These are phyloP conservation scores for Agonopterix alstromeriana DNA, from an alignment of 2,888 invertebrate genomes.

Conservation along the genomic window DNA sequence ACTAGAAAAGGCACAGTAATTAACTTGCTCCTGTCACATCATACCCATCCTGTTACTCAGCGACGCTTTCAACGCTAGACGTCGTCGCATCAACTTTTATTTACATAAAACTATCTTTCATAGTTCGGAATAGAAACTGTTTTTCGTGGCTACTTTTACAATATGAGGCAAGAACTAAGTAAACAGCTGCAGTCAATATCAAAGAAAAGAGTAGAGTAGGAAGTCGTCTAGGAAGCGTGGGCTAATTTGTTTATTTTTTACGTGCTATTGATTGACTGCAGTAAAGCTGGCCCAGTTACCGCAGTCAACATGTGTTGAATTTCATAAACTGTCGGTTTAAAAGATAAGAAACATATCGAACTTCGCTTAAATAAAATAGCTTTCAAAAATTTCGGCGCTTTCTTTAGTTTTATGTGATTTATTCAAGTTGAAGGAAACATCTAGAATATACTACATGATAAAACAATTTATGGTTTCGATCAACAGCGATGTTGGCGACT, in stretches of 20 bases:
- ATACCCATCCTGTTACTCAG: not conserved
- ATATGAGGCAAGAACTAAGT: too few species aligned
- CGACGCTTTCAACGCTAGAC: not conserved
- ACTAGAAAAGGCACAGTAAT: not conserved
- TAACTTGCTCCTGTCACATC: not conserved
- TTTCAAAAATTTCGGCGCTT: too few species aligned
- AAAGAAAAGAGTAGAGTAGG: constrained; percentile 1
- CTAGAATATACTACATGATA: too few species aligned
- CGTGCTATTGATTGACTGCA: constrained; percentile 51
- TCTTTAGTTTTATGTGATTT: too few species aligned
- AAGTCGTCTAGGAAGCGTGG: constrained; percentile 8
- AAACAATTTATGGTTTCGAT: too few species aligned
- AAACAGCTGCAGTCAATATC: not conserved
- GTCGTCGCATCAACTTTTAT: too few species aligned
- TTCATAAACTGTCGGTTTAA: constrained; percentile 11
- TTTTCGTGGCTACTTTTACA: too few species aligned
- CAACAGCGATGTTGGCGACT: too few species aligned
- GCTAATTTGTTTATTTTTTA: constrained; percentile 49
- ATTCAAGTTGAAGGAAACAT: too few species aligned
- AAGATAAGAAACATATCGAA: not conserved
- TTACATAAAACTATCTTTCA: too few species aligned
- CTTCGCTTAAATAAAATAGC: too few species aligned
- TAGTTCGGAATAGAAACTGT: too few species aligned
- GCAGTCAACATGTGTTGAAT: constrained; percentile 46
- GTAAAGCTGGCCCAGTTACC: constrained; percentile 46